These are phyloP conservation scores for Phanerotoma sp. DNA, from an alignment of 2,888 invertebrate species.

Conservation along the genomic window DNA sequence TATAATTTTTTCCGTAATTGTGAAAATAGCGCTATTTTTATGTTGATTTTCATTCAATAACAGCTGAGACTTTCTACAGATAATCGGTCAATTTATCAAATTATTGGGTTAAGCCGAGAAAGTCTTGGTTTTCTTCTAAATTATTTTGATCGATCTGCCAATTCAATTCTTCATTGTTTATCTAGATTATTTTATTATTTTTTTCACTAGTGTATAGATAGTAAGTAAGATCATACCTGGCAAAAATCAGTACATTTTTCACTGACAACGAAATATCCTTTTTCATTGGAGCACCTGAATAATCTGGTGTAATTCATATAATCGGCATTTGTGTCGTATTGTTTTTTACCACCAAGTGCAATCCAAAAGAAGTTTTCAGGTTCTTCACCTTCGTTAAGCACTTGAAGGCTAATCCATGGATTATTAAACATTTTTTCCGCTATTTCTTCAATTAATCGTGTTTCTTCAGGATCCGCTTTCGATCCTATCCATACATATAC, in stretches of 20 bases:
- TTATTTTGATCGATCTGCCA: too few species aligned
- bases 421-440: constrained; percentile 92
- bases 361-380: constrained; percentile 99
- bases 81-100: too few species aligned
- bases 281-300: constrained; percentile 98
- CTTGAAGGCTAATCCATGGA: constrained; percentile 66
- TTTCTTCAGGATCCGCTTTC: constrained; percentile 81
- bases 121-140: too few species aligned
- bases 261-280: constrained; percentile 98
- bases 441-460: constrained; percentile 83
- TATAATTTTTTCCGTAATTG: too few species aligned
- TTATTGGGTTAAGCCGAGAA: too few species aligned
- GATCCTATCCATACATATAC: constrained; percentile 96
- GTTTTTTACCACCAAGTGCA: constrained; percentile 87
- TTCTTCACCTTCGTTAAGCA: constrained; percentile 90
- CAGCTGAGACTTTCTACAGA: too few species aligned
- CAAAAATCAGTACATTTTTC: constrained; percentile 99
- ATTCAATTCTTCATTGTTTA: too few species aligned
- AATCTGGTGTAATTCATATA: constrained; percentile 92
- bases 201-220: not conserved
- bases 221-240: constrained; percentile 69
- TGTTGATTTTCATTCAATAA: too few species aligned
- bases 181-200: too few species aligned
- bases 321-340: constrained; percentile 84
- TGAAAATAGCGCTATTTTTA: too few species aligned